Base-by-base conservation (phyloP, 92 coral and sea anemone genomes). In the Diadumene lineata region DNA sequence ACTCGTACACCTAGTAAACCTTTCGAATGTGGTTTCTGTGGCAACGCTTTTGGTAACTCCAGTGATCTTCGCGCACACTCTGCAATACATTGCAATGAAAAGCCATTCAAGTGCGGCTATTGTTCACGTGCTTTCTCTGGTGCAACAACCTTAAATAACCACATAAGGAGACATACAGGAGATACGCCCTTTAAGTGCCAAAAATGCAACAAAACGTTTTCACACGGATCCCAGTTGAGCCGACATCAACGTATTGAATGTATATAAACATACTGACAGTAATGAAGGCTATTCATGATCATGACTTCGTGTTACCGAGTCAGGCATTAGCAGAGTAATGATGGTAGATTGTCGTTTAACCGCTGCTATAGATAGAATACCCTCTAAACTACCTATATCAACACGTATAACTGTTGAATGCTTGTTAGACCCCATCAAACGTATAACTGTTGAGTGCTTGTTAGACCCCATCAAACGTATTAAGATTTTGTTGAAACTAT, bases 191-290 rank as follows among this genome's bases (percentile, higher is more conserved):
- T 91, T 53, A 75, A 44, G 70, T 91, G 97, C 24, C 86, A 85
- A 43, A 81, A 84, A 60, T 91, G 97, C 76, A 85, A 85, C 31
- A 91, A 75, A 87, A 81, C 86, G 7, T 91, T 88, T 75, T 81
- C 97, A 43, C 97, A 91, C 64, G 97, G 91, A 18, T 76, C 91
- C 43, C 97, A 91, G 73, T 80, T 91, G 38, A 89, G 92, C 26
- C 81, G 93, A 22, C 97, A 91, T 58, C 97, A 88, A 53, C 89
- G 82, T 11, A 34, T 38, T 34, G 73, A 69, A 16, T 78, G 74
- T 43, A 70, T 24, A 22, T 46, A 72, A 38, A 38, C 48, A 38
- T 38, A 13, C 13, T 13, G 13, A 13, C 48, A 13, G 48, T 18
- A 19, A 31, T 16, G 64, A 18, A 18, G 11, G 1, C 4, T 22